Evolutionary conservation across 2,113 vertebrate species (phyloP), one percentile per base, ranked within the genome.

Genomic region (Galbula dea): DNA sequence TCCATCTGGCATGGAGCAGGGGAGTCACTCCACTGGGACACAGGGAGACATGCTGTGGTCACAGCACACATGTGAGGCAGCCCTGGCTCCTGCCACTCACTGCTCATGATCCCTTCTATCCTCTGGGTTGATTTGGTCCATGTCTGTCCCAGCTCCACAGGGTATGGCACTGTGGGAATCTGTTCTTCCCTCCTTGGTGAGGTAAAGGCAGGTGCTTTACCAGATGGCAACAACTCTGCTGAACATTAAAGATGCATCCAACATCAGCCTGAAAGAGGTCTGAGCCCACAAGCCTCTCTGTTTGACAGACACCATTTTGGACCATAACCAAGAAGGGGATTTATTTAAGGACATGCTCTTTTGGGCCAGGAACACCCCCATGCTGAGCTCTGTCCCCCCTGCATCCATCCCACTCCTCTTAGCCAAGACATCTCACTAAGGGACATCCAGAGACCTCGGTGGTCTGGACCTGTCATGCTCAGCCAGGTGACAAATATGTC

Each of bases 21-120:
- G 58, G 57, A 62, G n/a, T 20, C 1, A 12, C 43, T 62, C 55
- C 49, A 4, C 18, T 21, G 15, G 71, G 63, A 61, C 71, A 8
- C 48, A 3, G 55, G 5, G 1, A 12, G 57, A 34, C 36, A 37
- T 2, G 19, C 49, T 4, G 48, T 20, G 4, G 3, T 30, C 23
- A 2, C 32, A 5, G 37, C 54, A 46, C 12, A 1, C 2, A 4
- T 1, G 5, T 6, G 1, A 45, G 51, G 6, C 78, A 32, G 62
- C 32, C 30, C 48, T 3, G 1, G 34, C 48, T 49, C 41, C 86
- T 15, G 49, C 29, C 13, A 7, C 37, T 7, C 75, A 55, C 16
- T 4, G 3, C 63, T n/a, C 29, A 36, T 11, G n/a, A n/a, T 58
- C 54, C 49, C 24, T 29, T 26, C 73, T 54, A 15, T 45, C 79